Evolutionary conservation across 2,113 vertebrate species (phyloP).

Genomic region (Ascaphus truei): DNA sequence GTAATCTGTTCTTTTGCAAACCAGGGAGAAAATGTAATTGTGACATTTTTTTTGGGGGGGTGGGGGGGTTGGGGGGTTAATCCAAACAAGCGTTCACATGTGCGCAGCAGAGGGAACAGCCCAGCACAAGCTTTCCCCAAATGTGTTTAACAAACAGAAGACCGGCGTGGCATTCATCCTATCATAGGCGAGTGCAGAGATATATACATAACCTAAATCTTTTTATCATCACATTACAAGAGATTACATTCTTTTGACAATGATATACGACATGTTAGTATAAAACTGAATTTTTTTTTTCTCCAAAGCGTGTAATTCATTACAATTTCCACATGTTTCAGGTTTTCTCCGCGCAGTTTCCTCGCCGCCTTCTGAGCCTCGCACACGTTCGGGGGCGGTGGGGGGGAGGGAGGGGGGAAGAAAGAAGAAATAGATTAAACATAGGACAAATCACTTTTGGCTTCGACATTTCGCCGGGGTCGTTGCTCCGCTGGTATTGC

Average conservation of each 20-base stretch:
- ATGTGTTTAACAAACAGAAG: background rate
- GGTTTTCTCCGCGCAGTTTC: conserved; percentile 1
- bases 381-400: too few species aligned
- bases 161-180: background rate
- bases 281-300: background rate
- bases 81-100: background rate
- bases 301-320: conserved; percentile 1
- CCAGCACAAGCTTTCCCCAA: background rate
- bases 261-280: conserved; percentile 34
- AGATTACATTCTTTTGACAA: conserved; percentile 8
- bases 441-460: conserved; percentile 17
- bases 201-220: conserved; percentile 26
- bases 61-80: too few species aligned
- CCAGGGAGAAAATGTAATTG: background rate
- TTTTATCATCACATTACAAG: conserved; percentile 11
- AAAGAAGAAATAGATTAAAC: background rate
- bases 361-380: too few species aligned
- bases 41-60: background rate
- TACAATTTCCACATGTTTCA: conserved; percentile 5
- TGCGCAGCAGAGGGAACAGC: background rate
- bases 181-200: background rate
- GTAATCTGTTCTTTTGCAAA: conserved; percentile 12
- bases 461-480: background rate
- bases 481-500: background rate
- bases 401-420: too few species aligned